Evolutionary conservation across 2,888 invertebrate genomes (phyloP), one percentile per base, ranked within the genome.

Genomic region (Campoplex capitator): DNA sequence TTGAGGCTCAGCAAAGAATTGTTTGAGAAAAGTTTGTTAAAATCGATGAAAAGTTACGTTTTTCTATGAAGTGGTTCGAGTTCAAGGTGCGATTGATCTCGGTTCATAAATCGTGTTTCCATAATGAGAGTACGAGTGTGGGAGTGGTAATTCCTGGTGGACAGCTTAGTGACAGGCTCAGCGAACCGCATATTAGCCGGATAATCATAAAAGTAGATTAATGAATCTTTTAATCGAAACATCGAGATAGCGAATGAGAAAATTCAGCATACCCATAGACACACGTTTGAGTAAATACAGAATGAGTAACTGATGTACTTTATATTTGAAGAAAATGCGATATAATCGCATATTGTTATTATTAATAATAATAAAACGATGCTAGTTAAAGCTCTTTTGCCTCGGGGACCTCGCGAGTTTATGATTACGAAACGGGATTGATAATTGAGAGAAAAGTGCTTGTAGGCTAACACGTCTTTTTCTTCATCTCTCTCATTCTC

Each of bases 391-490:
- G 62, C 32, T 77, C 28, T 65, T 4, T 32, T 23, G 51, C 3
- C 48, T 28, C 23, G 18, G 70, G 56, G 48, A 71, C 51, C 28
- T 51, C 16, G 70, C 71, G 71, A 73, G 48, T 77, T 71, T 71
- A 65, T 62, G 71, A 77, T 83, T 77, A 65, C 42, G 51, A 79
- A 84, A 79, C 79, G 32, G 68, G 74, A 79, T 74, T 68, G 42
- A 67, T 75, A 79, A 84, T 84, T 70, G 84, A 70, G 84, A 74
- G 68, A 23, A 70, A 84, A 84, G 75, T 84, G 45, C 48, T 56
- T 68, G 75, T 74, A 68, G 82, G 68, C 76, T 68, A 38, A 58
- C 83, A 45, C 68, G 54, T 76, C 45, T 56, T 45, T 48, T 65
- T 32, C 56, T 58, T 32, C 58, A 28, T 62, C 28, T 68, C 32